Conservation (phyloP, 2,888 invertebrate species). For the Pheosia gnoma region DNA sequence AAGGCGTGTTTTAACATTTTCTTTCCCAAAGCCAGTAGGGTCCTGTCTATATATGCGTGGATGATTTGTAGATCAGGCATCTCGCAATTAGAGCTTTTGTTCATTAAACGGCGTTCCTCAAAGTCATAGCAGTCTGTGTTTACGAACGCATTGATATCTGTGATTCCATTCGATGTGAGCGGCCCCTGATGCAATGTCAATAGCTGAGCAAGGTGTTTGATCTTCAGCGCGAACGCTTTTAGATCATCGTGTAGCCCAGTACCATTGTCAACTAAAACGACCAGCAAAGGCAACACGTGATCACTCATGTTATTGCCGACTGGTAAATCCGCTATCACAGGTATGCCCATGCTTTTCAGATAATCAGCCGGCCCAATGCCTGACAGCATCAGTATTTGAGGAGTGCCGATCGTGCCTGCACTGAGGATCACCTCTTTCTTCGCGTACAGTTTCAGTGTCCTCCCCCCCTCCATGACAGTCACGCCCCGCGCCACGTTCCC, state of each 20-base stretch:
- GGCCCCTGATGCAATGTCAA: constrained; percentile 42
- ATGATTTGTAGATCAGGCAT: constrained; percentile 57
- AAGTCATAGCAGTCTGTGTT: constrained; percentile 62
- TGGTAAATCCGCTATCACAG: constrained; percentile 49
- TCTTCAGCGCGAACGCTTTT: constrained; percentile 12
- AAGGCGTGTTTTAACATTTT: constrained; percentile 30
- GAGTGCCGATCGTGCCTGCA: constrained; percentile 61
- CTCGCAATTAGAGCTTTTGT: constrained; percentile 43
- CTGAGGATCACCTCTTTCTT: constrained; percentile 60
- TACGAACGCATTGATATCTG: constrained; percentile 51
- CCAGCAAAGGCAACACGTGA: constrained; percentile 50
- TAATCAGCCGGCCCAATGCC: constrained; percentile 62
- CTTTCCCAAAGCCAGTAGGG: constrained; percentile 29
- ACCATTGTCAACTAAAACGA: constrained; percentile 45
- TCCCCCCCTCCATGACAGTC: constrained; percentile 32
- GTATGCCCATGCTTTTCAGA: constrained; percentile 45
- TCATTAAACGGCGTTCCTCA: constrained; percentile 32
- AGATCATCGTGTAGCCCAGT: constrained; percentile 16
- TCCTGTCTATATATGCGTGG: constrained; percentile 47
- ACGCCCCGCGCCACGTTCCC: constrained; percentile 52
- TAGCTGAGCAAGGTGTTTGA: constrained; percentile 33
- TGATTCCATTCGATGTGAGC: constrained; percentile 57
- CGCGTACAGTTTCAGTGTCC: constrained; percentile 43
- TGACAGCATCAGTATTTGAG: constrained; percentile 65
- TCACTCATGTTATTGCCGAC: constrained; percentile 63